Base-by-base conservation (phyloP, 2,888 invertebrate species). In the Ferdinandea cuprea region DNA sequence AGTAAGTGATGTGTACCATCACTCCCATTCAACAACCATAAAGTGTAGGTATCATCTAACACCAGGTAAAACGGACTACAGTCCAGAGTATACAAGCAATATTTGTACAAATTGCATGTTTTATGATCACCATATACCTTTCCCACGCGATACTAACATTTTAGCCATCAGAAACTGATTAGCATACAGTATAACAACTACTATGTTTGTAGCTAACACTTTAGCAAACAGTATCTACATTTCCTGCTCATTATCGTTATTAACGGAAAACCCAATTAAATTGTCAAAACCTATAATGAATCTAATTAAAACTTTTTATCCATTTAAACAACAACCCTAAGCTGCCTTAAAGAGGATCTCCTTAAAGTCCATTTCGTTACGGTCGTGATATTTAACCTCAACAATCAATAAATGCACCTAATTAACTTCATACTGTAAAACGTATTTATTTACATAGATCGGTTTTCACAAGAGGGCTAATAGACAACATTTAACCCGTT, bases 351-450 rank as follows among this genome's bases (percentile, higher is more conserved):
- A 25, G 21, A 71, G 69, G 15, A 76, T 42, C 76, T 61, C 40
- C 46, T 81, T 76, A 71, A 19, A 68, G 48, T 8, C 8, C 40
- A 69, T 40, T 30, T 15, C 42, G 17, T 50, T 56, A 46, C 69
- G 63, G 35, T 76, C 76, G 76, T 74, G 76, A 58, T 76, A 76
- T 61, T 81, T 71, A 81, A 77, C 81, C 81, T 72, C 66, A 81
- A 66, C 81, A 65, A 71, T 66, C 81, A 72, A 76, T 81, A 81
- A 77, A 50, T 72, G 77, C 77, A 83, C 66, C 77, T 83, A 77
- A 83, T 83, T 77, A 77, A 68, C 66, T 68, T 13, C 35, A 66
- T 50, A 72, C 77, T 56, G 50, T n/a, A 66, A 59, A 66, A 48
- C 66, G 50, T 83, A 77, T 83, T 83, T 83, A 83, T 69, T 83